Evolutionary conservation across 2,113 vertebrate genomes (phyloP), one percentile per base, ranked within the genome.

Genomic region (Murina feae): DNA sequence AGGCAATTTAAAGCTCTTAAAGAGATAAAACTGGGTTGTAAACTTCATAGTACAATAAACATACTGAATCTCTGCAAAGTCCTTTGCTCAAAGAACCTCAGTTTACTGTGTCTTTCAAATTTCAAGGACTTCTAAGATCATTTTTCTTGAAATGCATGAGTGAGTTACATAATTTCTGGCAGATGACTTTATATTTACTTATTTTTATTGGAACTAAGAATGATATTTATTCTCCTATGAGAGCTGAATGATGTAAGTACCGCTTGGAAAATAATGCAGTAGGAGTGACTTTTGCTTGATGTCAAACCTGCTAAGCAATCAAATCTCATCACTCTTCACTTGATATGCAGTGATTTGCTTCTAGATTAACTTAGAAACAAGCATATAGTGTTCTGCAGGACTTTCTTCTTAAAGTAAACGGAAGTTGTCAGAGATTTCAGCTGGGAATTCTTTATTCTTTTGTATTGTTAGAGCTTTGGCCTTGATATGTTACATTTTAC

Each of bases 391-490:
- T 65, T 85, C 58, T 49, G 25, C 0, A n/a, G n/a, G 12, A 51
- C 28, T 12, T 93, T 32, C 28, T 42, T 51, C 39, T 63, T 81
- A 28, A 60, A 83, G 39, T 60, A 80, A 21, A 39, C 88, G 47
- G 55, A 91, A 81, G 9, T 74, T 63, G n/a, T 89, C 16, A 91
- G 85, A 91, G 85, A 84, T 93, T 94, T 93, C 8, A 95, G 14
- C 37, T 93, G 58, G 79, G 76, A 94, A 58, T 69, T 81, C 0
- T 11, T 78, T 68, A 30, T 80, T 95, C 32, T 87, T 89, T 63
- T 44, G 23, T 69, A 86, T 68, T 68, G 8, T 69, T 91, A 84
- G 60, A 55, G 12, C 30, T n/a, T 93, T 92, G 20, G 32, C 47
- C 7, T 35, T 71, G 30, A 88, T 72, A 91, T 63, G 4, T 65